Evolutionary conservation across 2,888 invertebrate genomes (phyloP).

Genomic region (Archaeoteleia sp.): DNA sequence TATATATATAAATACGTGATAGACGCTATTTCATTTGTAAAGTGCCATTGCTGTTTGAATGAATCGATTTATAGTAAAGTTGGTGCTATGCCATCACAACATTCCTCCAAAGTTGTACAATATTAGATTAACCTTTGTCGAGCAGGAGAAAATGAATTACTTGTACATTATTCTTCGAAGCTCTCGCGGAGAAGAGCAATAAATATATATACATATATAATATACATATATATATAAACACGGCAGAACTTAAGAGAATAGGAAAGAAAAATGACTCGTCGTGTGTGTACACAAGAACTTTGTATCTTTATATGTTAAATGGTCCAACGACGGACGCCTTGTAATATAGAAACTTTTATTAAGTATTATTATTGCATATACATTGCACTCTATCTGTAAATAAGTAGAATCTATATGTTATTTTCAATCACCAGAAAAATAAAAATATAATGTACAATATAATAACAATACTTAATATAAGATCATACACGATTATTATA

Average conservation of each 20-base stretch:
- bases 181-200: constrained; percentile 51
- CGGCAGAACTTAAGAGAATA: too few species aligned
- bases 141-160: constrained; percentile 56
- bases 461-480: constrained; percentile 71
- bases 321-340: constrained; percentile 57
- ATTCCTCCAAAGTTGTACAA: constrained; percentile 76
- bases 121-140: constrained; percentile 73
- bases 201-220: too few species aligned
- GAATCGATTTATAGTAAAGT: constrained; percentile 72
- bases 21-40: constrained; percentile 74
- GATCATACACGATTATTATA: constrained; percentile 73
- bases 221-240: too few species aligned
- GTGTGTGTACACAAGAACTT: constrained; percentile 67
- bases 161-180: constrained; percentile 62
- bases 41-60: constrained; percentile 75
- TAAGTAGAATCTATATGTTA: constrained; percentile 73
- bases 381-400: constrained; percentile 73
- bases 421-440: constrained; percentile 71
- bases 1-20: constrained; percentile 65
- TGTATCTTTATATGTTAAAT: constrained; percentile 74
- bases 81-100: constrained; percentile 75
- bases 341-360: constrained; percentile 71
- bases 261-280: too few species aligned
- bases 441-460: constrained; percentile 70
- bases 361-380: constrained; percentile 71